Percentiles rank a stretch among this genome's conserved stretches.
Evolutionary conservation across 2,888 invertebrate species (phyloP).

Genomic region (Ceramica pisi): DNA sequence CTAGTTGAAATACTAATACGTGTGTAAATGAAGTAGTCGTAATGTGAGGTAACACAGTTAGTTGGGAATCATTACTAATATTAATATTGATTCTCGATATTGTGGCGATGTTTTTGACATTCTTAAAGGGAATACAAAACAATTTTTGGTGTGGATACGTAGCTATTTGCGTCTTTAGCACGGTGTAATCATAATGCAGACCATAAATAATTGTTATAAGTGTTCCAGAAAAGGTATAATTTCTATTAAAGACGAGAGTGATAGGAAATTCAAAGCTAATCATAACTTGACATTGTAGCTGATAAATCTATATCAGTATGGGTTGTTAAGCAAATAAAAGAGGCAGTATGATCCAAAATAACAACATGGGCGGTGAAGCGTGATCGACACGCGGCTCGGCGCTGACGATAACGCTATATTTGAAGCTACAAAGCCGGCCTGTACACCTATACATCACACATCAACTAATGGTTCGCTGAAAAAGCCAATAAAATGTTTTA

Average conservation of each 20-base stretch:
- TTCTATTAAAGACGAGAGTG: constrained; percentile 6
- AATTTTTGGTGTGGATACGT: background rate
- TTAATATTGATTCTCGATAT: background rate
- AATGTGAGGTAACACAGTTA: background rate
- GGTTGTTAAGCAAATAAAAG: constrained; percentile 74
- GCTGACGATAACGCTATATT: constrained; percentile 67
- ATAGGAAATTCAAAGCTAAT: constrained; percentile 38
- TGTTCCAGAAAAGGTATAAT: constrained; percentile 8
- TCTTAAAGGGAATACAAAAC: constrained; percentile 1
- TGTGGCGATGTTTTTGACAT: constrained; percentile 1
- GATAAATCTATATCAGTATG: constrained; percentile 66
- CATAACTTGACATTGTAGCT: constrained; percentile 54
- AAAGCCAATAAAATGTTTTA: constrained; percentile 81
- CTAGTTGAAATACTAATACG: background rate
- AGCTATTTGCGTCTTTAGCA: background rate
- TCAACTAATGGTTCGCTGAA: constrained; percentile 72
- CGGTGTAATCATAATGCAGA: background rate
- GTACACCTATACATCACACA: constrained; percentile 59
- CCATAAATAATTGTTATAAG: constrained; percentile 21
- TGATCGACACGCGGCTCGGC: constrained; percentile 66
- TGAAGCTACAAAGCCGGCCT: constrained; percentile 57
- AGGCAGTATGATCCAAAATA: constrained; percentile 72
- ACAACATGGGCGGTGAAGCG: constrained; percentile 73
- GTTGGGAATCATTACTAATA: too few species aligned
- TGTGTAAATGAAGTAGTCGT: constrained; percentile 3